phyloP scores from a whole-genome alignment of 1,140 invertebrate genomes.

The Hydropsyche tenuis region DNA sequence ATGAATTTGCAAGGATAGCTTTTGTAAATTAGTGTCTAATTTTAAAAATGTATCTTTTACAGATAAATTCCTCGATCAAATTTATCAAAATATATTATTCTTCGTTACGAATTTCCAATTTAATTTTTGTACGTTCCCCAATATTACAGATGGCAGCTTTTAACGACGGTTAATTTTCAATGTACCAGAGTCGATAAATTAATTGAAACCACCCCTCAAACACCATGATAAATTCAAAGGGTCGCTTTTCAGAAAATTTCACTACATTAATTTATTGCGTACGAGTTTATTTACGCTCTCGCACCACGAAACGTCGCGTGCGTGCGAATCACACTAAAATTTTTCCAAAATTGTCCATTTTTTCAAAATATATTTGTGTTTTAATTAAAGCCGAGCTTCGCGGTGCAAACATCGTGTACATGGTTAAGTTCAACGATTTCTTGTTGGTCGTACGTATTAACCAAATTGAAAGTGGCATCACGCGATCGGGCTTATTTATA shows the following conservation, averaged over 20 bases:
- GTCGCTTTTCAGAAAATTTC: background rate
- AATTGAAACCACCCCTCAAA: background rate
- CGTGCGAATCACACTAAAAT: no score
- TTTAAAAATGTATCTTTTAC: no score
- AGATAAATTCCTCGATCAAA: no score
- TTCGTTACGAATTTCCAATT: no score
- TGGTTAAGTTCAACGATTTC: no score
- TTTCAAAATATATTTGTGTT: no score
- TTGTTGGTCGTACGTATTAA: background rate
- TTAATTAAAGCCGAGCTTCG: no score
- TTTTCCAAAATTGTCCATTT: no score
- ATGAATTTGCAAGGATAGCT: no score
- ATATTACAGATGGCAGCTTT: background rate
- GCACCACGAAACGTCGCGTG: constrained; percentile 10
- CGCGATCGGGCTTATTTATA: constrained; percentile 6
- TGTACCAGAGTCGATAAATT: background rate
- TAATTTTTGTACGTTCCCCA: background rate
- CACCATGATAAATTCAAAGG: background rate
- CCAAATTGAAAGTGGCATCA: constrained; percentile 2
- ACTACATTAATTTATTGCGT: background rate
- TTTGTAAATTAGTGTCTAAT: no score
- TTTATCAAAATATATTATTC: no score
- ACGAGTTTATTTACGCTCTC: background rate
- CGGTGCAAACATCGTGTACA: no score
- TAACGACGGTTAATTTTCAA: constrained; percentile 9